Conservation (phyloP, 2,797 vertebrate species). For the Acomys russatus region DNA sequence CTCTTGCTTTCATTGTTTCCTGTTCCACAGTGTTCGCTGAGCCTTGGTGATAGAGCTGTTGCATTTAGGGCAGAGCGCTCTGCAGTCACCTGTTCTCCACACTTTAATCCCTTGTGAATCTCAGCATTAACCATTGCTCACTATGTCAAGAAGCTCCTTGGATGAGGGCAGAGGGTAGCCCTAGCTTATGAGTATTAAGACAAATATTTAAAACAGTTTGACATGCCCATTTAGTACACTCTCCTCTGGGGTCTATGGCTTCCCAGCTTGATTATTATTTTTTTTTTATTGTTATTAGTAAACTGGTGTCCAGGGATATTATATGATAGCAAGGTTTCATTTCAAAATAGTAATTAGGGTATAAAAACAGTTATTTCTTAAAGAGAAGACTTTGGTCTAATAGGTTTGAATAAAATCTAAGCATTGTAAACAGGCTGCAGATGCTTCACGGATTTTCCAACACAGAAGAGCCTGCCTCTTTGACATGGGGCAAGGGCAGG, state of each 20-base stretch:
- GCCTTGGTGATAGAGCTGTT: not conserved
- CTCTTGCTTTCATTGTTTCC: not conserved
- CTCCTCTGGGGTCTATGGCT: not conserved
- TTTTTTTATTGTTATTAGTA: not conserved
- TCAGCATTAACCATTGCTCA: not conserved
- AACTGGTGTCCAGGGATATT: not conserved
- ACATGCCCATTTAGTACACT: not conserved
- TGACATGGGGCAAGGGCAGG: not conserved
- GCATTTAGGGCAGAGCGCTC: not conserved
- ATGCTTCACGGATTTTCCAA: not conserved
- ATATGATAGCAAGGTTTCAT: conserved; percentile 47
- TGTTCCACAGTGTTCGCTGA: not conserved
- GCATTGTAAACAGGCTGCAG: not conserved
- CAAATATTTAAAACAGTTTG: not conserved
- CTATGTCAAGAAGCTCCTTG: not conserved
- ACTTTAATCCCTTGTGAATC: not conserved
- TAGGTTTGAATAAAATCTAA: conserved; percentile 33
- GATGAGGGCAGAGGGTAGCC: not conserved
- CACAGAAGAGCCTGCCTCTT: not conserved
- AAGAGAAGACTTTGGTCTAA: not conserved
- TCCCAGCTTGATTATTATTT: not conserved
- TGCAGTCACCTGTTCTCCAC: not conserved
- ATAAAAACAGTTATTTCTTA: not conserved
- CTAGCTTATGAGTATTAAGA: not conserved
- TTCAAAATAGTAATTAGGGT: conserved; percentile 12